Percentiles rank a stretch among this genome's conserved stretches.
Conservation (phyloP, 1,140 invertebrate species). For the Formica exsecta region DNA sequence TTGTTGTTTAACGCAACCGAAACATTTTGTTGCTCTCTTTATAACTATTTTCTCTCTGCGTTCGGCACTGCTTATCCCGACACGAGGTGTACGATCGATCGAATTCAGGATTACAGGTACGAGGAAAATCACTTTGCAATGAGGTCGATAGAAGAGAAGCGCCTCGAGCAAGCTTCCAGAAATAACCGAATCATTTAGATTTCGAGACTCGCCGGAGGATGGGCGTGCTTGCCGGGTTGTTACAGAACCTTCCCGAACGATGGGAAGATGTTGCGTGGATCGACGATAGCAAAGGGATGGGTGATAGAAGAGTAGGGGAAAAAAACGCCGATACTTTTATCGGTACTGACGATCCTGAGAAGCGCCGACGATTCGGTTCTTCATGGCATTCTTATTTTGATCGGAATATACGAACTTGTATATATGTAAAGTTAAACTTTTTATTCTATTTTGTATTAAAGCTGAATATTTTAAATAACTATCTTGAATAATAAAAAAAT, state of each 20-base stretch:
- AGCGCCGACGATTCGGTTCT: conserved; percentile 59
- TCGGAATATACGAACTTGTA: conserved; percentile 65
- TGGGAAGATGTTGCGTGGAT: conserved; percentile 62
- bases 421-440: background rate
- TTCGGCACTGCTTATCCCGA: conserved; percentile 42
- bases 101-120: conserved; percentile 75
- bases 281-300: conserved; percentile 46
- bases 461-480: background rate
- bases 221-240: conserved; percentile 44
- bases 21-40: conserved; percentile 34
- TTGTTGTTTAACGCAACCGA: conserved; percentile 37
- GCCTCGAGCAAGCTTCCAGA: conserved; percentile 74
- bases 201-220: conserved; percentile 62
- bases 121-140: conserved; percentile 77
- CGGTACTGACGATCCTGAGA: conserved; percentile 59
- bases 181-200: conserved; percentile 79
- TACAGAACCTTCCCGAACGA: conserved; percentile 48
- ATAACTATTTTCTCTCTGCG: conserved; percentile 14
- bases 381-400: conserved; percentile 67
- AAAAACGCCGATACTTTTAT: conserved; percentile 73
- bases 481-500: background rate
- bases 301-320: conserved; percentile 26
- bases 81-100: conserved; percentile 68
- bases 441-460: background rate
- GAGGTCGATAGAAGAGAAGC: conserved; percentile 69